Evolutionary conservation across 2,888 invertebrate genomes (phyloP), one percentile per base, ranked within the genome.

Genomic region (Chrysolina oricalcia): DNA sequence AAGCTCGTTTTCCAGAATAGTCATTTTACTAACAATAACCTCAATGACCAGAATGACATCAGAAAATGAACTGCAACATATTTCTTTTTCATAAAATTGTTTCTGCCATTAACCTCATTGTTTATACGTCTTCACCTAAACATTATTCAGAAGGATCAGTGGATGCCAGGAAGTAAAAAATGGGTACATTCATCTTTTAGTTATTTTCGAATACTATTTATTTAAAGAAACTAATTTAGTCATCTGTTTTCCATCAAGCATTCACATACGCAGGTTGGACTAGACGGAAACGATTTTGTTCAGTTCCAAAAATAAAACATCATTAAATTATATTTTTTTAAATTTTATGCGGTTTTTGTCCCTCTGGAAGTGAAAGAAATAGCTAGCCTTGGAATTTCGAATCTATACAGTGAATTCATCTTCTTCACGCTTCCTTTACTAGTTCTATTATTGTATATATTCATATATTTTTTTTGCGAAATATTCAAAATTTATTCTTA

Each of bases 221-320:
- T 59, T 59, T 59, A n/a, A 59, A 59, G 59, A 35, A 59, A 59
- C 59, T 35, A 35, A 59, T 59, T 59, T 35, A 59, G 35, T 59
- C 23, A 23, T 17, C 21, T 53, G 23, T 23, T 53, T 21, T 13
- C 19, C 53, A 53, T 53, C 53, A 11, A 53, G 53, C 53, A 11
- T 19, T 53, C 53, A 53, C 53, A 21, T 21, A 53, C 21, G 53
- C 21, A 21, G 11, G 53, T 53, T 19, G 17, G 53, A 53, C 59
- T 23, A 56, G 56, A 19, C 13, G 6, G 27, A 59, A 59, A 59
- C n/a, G 35, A 27, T 19, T 59, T 59, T 27, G 27, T n/a, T 46
- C 59, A 27, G 15, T 59, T 35, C 59, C 15, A 59, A 59, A 27
- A 59, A 23, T 27, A 27, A 19, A 59, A 59, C 23, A 10, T 35